phyloP scores from a whole-genome alignment of 1,140 invertebrate species.

The Lysiphlebus fabarum region DNA sequence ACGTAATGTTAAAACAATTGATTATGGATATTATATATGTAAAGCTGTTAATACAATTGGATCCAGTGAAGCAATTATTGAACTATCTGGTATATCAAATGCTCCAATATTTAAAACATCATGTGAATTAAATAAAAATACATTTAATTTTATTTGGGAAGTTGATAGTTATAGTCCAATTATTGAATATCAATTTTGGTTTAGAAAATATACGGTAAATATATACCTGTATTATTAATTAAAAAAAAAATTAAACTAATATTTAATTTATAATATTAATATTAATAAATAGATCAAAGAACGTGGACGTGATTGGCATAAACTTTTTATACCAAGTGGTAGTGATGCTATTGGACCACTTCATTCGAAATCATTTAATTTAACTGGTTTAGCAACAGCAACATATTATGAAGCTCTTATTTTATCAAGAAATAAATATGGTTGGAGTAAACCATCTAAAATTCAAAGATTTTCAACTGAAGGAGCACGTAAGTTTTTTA shows the following conservation, averaged over 20 bases:
- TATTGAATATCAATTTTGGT: conserved; percentile 69
- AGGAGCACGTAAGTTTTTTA: conserved; percentile 56
- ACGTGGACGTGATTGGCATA: conserved; percentile 61
- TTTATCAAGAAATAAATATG: conserved; percentile 68
- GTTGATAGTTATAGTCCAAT: conserved; percentile 73
- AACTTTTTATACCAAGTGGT: conserved; percentile 67
- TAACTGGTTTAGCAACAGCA: conserved; percentile 64
- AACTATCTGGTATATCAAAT: conserved; percentile 62
- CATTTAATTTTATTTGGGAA: conserved; percentile 71
- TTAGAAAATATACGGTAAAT: conserved; percentile 53
- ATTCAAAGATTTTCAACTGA: conserved; percentile 65
- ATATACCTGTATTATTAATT: background rate
- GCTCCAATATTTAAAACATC: conserved; percentile 61
- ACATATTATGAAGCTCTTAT: conserved; percentile 69
- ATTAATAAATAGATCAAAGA: conserved; percentile 18
- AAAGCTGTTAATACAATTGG: conserved; percentile 72
- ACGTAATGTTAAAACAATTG: conserved; percentile 62
- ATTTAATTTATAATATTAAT: background rate
- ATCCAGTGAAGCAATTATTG: conserved; percentile 52
- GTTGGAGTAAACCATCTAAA: conserved; percentile 65
- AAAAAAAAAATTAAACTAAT: conserved; percentile 3
- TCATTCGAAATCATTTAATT: conserved; percentile 65
- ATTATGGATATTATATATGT: conserved; percentile 77
- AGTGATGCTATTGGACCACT: conserved; percentile 57
- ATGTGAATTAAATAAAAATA: conserved; percentile 44